phyloP scores from a whole-genome alignment of 1,140 invertebrate species.

The Telenomus remus region DNA sequence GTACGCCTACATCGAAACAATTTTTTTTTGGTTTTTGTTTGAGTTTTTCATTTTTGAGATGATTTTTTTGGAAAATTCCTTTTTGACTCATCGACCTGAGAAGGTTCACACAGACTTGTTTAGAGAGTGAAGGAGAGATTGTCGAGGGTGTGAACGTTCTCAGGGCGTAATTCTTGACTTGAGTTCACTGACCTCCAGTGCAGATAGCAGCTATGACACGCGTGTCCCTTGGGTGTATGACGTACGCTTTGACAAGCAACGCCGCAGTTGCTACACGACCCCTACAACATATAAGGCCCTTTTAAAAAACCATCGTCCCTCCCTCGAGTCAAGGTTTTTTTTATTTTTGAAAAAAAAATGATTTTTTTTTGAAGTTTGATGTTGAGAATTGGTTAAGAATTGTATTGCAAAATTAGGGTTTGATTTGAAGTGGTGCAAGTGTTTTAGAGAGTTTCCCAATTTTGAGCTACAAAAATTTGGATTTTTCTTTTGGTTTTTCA shows the following conservation, averaged over 20 bases:
- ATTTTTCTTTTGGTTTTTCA: not conserved
- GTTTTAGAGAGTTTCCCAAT: conserved; percentile 6
- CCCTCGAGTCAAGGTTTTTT: conserved; percentile 26
- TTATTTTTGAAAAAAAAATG: conserved; percentile 17
- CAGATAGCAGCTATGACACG: conserved; percentile 87
- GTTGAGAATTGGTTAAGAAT: too few species aligned
- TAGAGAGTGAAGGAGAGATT: too few species aligned
- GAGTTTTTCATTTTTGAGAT: not conserved
- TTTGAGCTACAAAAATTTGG: not conserved
- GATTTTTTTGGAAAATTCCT: too few species aligned
- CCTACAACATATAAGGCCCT: conserved; percentile 77
- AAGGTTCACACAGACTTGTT: conserved; percentile 25
- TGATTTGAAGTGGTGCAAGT: too few species aligned
- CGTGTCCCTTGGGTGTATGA: conserved; percentile 83
- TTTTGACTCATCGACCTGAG: conserved; percentile 7
- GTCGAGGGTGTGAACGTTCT: conserved; percentile 38
- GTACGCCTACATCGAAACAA: conserved; percentile 69
- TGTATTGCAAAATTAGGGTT: not conserved
- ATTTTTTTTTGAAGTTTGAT: conserved; percentile 24
- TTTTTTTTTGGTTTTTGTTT: conserved; percentile 2
- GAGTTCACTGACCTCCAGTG: conserved; percentile 83
- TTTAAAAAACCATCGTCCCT: conserved; percentile 66
- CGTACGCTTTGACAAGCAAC: conserved; percentile 83
- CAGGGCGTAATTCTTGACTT: conserved; percentile 49
- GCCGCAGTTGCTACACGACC: conserved; percentile 86